These are phyloP conservation scores for Anas platyrhynchos DNA, from an alignment of 2,113 vertebrate species.

Conservation along the genomic window DNA sequence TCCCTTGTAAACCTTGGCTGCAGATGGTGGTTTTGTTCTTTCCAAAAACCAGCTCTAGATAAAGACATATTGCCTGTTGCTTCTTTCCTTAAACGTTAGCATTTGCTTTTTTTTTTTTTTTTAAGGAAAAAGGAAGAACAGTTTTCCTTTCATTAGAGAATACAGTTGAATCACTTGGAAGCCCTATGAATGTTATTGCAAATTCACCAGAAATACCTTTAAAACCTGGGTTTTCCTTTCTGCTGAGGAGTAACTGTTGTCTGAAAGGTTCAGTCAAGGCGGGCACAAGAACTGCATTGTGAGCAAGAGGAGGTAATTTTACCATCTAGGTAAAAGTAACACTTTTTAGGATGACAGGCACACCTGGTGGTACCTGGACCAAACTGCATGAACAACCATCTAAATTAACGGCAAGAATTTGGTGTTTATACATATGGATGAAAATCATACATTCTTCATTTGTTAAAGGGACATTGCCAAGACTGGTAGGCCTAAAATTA, in stretches of 20 bases:
- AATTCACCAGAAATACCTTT: constrained; percentile 18
- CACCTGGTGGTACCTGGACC: background rate
- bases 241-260: background rate
- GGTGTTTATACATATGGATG: background rate
- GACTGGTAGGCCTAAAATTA: constrained; percentile 69
- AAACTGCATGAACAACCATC: background rate
- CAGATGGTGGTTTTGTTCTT: background rate
- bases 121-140: background rate
- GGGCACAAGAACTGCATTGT: background rate
- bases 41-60: background rate
- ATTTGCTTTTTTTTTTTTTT: background rate
- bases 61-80: background rate
- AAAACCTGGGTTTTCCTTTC: background rate
- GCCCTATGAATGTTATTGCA: background rate
- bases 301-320: background rate
- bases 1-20: background rate
- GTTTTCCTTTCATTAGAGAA: constrained; percentile 38
- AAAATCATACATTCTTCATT: background rate
- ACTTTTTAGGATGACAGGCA: background rate
- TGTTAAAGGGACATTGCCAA: constrained; percentile 66
- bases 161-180: constrained; percentile 13
- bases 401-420: background rate
- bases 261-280: background rate
- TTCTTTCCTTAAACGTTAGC: constrained; percentile 23
- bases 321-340: background rate